These are phyloP conservation scores for Tenthredo mesomela DNA, from an alignment of 2,888 invertebrate genomes.

Conservation along the genomic window DNA sequence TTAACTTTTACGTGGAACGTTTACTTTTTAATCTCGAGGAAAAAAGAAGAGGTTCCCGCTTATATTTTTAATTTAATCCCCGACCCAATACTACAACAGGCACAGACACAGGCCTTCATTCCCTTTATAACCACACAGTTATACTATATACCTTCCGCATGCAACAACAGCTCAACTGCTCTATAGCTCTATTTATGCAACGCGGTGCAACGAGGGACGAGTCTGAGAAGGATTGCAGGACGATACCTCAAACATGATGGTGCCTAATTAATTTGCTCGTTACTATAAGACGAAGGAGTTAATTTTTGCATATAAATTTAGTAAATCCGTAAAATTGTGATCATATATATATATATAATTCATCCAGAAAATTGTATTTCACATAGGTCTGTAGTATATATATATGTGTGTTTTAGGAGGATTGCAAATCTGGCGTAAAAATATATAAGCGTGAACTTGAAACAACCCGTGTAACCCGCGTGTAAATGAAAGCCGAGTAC, in stretches of 20 bases:
- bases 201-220: conserved; percentile 16
- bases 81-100: conserved; percentile 4
- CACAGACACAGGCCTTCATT: conserved; percentile 32
- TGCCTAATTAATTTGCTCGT: conserved; percentile 2
- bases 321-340: not conserved
- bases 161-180: conserved; percentile 14
- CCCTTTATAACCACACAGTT: conserved; percentile 2
- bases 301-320: not conserved
- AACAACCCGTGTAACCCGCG: conserved; percentile 6
- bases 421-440: not conserved
- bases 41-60: conserved; percentile 51
- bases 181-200: conserved; percentile 17
- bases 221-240: not conserved
- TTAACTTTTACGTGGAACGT: conserved; percentile 55
- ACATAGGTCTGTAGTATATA: too few species aligned
- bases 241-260: not conserved
- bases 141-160: not conserved
- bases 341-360: not conserved
- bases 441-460: not conserved
- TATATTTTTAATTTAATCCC: conserved; percentile 55
- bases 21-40: conserved; percentile 55
- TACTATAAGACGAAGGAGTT: not conserved
- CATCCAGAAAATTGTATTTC: not conserved
- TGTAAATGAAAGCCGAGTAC: conserved; percentile 47
- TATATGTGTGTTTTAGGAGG: not conserved